phyloP scores from a whole-genome alignment of 37 sponge, comb jelly and placozoan genomes.

The Lycopodina hypogea region DNA sequence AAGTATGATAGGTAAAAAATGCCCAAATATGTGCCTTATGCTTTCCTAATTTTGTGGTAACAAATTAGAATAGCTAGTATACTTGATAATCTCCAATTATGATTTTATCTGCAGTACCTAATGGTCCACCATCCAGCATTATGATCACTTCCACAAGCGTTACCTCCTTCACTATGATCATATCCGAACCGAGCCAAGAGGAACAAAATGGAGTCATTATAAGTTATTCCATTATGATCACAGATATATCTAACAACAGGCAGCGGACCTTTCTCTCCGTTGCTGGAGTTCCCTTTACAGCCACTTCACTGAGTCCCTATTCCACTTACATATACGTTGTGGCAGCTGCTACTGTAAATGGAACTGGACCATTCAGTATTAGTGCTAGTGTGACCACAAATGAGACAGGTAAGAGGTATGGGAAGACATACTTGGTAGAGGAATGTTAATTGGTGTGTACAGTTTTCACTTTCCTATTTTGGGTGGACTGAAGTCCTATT shows the following conservation, averaged over 20 bases:
- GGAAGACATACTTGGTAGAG: too few species aligned
- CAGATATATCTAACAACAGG: background rate
- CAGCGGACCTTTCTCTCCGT: background rate
- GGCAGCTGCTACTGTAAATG: conserved; percentile 37
- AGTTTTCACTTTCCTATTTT: background rate
- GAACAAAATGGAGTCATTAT: conserved; percentile 30
- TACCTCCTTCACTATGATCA: conserved; percentile 22
- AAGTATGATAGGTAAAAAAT: too few species aligned
- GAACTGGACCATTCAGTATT: conserved; percentile 36
- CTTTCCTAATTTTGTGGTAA: background rate
- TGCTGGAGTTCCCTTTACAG: background rate
- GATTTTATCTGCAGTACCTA: conserved; percentile 23
- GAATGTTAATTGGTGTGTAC: too few species aligned
- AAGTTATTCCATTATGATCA: conserved; percentile 1
- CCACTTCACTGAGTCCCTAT: conserved; percentile 2
- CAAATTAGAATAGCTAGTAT: background rate
- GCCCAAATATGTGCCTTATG: background rate
- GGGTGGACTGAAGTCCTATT: background rate
- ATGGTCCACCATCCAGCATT: conserved; percentile 37
- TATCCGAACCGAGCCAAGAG: conserved; percentile 14
- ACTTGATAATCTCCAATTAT: background rate
- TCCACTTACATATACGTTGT: conserved; percentile 16
- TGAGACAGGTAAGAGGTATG: conserved; percentile 3
- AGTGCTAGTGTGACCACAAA: background rate
- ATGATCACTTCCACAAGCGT: background rate